Base-by-base conservation (phyloP, 2,113 vertebrate species). In the Microtus montanus region DNA sequence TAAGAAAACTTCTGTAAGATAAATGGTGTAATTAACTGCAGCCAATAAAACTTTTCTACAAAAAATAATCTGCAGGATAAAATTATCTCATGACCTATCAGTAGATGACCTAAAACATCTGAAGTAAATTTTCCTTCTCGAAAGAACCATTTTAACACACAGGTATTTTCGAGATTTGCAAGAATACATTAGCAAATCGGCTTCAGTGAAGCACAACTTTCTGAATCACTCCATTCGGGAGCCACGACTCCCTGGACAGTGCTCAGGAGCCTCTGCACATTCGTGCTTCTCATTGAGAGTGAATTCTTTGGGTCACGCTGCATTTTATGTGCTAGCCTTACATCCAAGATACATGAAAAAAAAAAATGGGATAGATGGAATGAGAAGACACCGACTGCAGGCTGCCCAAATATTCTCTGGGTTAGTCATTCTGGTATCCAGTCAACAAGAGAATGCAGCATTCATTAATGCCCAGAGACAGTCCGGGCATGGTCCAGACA, bases 341-440 rank as follows among this genome's bases (percentile, higher is more conserved):
- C 44, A 74, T 95, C 49, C 74, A 86, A 82, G 58, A n/a, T 78
- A 91, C 30, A 66, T 20, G 87, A 95, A 78, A 44, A n/a, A 54
- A 41, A 54, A 73, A 77, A 66, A 79, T 61, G 26, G 63, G 28
- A 10, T 74, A 92, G 74, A 94, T 74, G 71, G 66, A 52, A 87
- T 93, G 91, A 96, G 94, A 94, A 71, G 54, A 83, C 89, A 90
- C 44, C 90, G 80, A 92, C 80, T 91, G 7, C 24, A 92, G 54
- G 82, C 94, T 87, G 74, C 73, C 87, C 80, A 96, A 92, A 97
- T 96, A 93, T 44, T 95, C 97, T 91, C 41, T 84, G 79, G 24
- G 6, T 97, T 97, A 97, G 97, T 97, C 97, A 97, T 92, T 95
- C 2, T 14, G 66, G 91, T 96, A 78, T 94, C 77, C 63, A 94